Conservation (phyloP, 2,888 invertebrate species). For the Amblyteles armatorius region DNA sequence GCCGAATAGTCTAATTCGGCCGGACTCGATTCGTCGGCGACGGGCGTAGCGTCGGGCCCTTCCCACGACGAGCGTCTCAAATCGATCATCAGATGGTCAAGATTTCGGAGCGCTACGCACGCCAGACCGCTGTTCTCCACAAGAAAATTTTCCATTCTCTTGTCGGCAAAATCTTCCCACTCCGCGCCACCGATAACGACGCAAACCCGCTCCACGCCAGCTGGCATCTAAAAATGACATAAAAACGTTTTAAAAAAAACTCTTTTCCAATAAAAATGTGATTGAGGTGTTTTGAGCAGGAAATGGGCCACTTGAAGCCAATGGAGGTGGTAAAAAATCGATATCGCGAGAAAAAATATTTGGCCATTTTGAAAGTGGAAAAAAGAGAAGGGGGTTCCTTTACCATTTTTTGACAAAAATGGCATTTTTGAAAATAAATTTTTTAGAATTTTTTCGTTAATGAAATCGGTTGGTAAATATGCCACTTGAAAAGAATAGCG, state of each 20-base stretch:
- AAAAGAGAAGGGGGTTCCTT: no score
- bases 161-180: slow-evolving; percentile 79
- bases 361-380: no score
- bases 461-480: no score
- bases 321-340: no score
- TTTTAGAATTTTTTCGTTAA: no score
- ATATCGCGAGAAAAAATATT: no score
- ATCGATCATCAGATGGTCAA: slow-evolving; percentile 80
- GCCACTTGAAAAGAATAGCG: no score
- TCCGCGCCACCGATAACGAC: slow-evolving; percentile 80
- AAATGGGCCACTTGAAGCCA: no score
- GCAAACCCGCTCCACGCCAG: slow-evolving; percentile 81
- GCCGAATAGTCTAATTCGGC: slow-evolving; percentile 77
- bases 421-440: no score
- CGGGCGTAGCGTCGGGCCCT: slow-evolving; percentile 58
- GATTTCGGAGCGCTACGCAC: slow-evolving; percentile 80
- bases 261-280: background rate
- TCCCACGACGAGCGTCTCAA: slow-evolving; percentile 79
- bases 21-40: slow-evolving; percentile 74
- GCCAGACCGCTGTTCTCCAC: slow-evolving; percentile 78
- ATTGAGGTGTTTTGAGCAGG: no score
- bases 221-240: slow-evolving; percentile 76
- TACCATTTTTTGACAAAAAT: no score
- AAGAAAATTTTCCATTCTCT: slow-evolving; percentile 74
- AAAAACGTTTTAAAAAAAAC: background rate